A percentile compares a stretch with the other conserved stretches of the same genome.
phyloP scores from a whole-genome alignment of 2,797 vertebrate species.

The Glossophaga mutica region DNA sequence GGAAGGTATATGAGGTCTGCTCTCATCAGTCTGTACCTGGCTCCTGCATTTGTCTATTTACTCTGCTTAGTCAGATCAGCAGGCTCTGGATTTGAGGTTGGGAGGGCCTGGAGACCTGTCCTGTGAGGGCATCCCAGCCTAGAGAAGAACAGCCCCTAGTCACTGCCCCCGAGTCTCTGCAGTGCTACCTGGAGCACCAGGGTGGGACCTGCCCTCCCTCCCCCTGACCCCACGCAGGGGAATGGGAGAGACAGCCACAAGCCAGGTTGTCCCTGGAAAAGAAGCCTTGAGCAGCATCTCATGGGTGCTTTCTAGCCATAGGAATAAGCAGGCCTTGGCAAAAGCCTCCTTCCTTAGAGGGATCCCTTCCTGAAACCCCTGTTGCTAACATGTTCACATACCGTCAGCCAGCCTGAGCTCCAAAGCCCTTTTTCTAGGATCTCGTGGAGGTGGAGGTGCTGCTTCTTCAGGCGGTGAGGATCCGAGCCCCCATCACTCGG shows the following conservation, averaged over 20 bases:
- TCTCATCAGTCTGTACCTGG: not conserved
- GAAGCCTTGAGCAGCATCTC: not conserved
- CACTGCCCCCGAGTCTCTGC: not conserved
- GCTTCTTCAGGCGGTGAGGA: conserved; percentile 89
- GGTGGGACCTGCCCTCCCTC: not conserved
- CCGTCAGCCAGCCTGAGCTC: not conserved
- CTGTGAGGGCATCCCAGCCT: not conserved
- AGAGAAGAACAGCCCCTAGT: not conserved
- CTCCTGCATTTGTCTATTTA: not conserved
- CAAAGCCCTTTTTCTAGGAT: conserved; percentile 83
- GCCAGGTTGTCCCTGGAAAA: not conserved
- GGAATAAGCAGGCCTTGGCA: not conserved
- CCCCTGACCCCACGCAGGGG: not conserved
- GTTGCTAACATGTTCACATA: fast-evolving
- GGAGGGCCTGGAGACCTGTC: not conserved
- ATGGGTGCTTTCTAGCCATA: fast-evolving
- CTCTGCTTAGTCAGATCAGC: not conserved
- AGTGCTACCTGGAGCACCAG: not conserved
- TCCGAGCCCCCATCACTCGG: conserved; percentile 91
- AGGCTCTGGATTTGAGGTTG: not conserved
- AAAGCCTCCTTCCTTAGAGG: not conserved
- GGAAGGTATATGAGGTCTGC: not conserved
- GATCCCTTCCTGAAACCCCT: not conserved
- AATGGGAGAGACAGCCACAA: not conserved
- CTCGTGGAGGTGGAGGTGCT: conserved; percentile 94